Evolutionary conservation across 2,888 invertebrate species (phyloP).

Genomic region (Megastigmus dorsalis): DNA sequence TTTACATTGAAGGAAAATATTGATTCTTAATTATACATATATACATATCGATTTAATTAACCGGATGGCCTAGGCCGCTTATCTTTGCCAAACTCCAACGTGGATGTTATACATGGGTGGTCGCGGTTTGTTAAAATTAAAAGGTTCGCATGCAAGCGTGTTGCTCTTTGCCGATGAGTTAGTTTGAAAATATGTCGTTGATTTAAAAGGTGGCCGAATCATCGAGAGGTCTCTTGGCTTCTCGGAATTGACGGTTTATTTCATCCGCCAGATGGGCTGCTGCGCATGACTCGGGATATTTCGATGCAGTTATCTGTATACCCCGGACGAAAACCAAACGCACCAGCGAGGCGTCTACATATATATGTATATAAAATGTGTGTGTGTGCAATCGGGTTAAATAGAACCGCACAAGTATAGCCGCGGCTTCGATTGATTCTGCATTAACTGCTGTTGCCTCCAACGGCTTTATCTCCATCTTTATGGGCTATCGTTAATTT

Average conservation of each 20-base stretch:
- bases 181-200: neutral
- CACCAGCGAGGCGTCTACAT: no score
- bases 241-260: conserved; percentile 24
- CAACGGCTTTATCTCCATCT: conserved; percentile 11
- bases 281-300: conserved; percentile 27
- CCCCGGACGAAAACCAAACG: conserved; percentile 33
- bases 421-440: conserved; percentile 12
- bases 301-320: conserved; percentile 34
- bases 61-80: no score
- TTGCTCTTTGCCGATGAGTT: conserved; percentile 8
- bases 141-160: no score
- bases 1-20: conserved; percentile 3
- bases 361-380: neutral
- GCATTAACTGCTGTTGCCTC: neutral
- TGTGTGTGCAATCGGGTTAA: neutral
- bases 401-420: neutral
- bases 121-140: no score
- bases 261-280: conserved; percentile 31
- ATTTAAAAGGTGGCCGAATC: neutral
- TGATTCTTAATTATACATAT: no score
- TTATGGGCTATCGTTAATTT: conserved; percentile 29
- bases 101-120: no score
- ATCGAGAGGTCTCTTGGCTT: conserved; percentile 17
- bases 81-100: no score
- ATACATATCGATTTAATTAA: neutral